Percentiles rank a stretch among this genome's conserved stretches.
Evolutionary conservation across 2,113 vertebrate genomes (phyloP).

Genomic region (Pipa parva): DNA sequence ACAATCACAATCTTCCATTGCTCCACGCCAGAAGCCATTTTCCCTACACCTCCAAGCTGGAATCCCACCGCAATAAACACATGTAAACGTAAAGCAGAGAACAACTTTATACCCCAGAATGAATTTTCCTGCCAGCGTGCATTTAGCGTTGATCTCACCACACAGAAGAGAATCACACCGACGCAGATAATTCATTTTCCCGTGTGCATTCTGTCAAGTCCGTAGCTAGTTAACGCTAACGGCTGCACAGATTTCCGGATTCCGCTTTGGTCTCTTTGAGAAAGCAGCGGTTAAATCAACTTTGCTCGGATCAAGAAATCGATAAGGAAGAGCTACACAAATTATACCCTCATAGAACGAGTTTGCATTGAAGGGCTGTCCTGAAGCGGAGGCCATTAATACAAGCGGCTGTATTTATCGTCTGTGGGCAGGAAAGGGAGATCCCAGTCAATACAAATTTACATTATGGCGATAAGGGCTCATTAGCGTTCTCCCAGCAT

Average conservation of each 20-base stretch:
- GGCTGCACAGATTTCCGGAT: background rate
- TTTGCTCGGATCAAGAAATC: background rate
- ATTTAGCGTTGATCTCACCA: background rate
- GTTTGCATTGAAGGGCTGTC: background rate
- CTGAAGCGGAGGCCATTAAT: background rate
- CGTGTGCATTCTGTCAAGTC: no score
- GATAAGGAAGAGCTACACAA: slow-evolving; percentile 7
- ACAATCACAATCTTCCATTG: no score
- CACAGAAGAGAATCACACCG: background rate
- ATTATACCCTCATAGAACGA: slow-evolving; percentile 2
- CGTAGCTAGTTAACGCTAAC: no score
- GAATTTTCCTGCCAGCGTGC: no score
- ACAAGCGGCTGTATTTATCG: background rate
- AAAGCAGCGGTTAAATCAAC: background rate
- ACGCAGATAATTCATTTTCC: no score
- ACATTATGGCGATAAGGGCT: no score
- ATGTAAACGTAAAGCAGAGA: no score
- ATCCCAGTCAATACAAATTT: background rate
- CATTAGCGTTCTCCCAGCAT: no score
- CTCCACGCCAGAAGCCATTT: no score
- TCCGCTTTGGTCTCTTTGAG: background rate
- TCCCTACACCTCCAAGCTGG: no score
- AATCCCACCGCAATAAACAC: no score
- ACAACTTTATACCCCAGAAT: no score
- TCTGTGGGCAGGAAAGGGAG: background rate